These are phyloP conservation scores for Anisognathus igniventris DNA, from an alignment of 2,797 vertebrate species.

Conservation along the genomic window DNA sequence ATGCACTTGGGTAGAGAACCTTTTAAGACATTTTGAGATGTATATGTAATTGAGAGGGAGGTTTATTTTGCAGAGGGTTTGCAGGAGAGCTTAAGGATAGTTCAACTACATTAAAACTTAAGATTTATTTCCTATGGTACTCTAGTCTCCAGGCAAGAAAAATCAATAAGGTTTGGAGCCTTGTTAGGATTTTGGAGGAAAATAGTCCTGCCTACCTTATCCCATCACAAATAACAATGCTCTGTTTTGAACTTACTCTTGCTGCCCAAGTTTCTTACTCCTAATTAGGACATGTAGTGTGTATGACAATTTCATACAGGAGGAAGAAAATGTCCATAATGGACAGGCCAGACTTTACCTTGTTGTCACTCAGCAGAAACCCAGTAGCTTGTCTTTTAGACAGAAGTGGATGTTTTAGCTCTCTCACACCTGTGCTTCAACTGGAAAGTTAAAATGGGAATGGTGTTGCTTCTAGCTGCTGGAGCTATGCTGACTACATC, in stretches of 20 bases:
- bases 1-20: neutral
- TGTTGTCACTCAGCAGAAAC: neutral
- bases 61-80: neutral
- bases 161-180: neutral
- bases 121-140: neutral
- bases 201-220: neutral
- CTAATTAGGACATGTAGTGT: neutral
- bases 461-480: neutral
- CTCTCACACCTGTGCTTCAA: rapidly evolving
- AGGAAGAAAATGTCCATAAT: neutral
- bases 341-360: neutral
- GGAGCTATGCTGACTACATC: neutral
- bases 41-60: neutral
- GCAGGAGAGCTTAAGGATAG: neutral
- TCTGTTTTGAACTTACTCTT: neutral
- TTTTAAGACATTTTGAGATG: neutral
- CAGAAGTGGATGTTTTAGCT: neutral
- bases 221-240: neutral
- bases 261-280: neutral
- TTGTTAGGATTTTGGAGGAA: neutral
- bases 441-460: neutral
- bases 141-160: neutral
- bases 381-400: neutral
- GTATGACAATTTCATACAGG: neutral
- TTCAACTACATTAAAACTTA: neutral